Evolutionary conservation across 2,888 invertebrate genomes (phyloP).

Genomic region (Lacanobia oleracea): DNA sequence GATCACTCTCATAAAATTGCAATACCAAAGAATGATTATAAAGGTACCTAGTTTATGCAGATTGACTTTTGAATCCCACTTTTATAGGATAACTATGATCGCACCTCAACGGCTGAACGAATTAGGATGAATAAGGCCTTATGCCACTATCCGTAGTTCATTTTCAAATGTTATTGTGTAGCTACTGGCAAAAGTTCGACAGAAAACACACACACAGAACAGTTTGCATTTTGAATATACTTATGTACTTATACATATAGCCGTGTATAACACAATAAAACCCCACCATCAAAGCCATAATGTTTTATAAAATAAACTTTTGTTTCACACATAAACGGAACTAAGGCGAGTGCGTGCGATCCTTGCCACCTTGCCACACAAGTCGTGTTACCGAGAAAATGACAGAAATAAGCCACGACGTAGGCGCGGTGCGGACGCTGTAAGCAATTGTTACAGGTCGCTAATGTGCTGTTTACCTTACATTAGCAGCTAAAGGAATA

Average conservation of each 20-base stretch:
- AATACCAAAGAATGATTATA: slow-evolving; percentile 6
- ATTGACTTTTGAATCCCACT: slow-evolving; percentile 10
- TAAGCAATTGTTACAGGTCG: slow-evolving; percentile 81
- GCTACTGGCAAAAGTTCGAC: not conserved
- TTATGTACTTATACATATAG: not conserved
- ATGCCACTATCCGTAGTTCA: not conserved
- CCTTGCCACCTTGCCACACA: slow-evolving; percentile 87
- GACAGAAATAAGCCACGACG: slow-evolving; percentile 79
- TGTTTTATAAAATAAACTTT: slow-evolving; percentile 64
- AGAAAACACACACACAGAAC: not conserved
- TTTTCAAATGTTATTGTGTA: not conserved
- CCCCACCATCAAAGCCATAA: slow-evolving; percentile 11
- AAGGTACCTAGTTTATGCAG: not conserved
- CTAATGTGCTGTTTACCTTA: slow-evolving; percentile 86
- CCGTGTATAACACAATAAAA: slow-evolving; percentile 23
- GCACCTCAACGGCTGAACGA: not conserved
- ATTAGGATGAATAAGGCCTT: not conserved
- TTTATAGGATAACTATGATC: not conserved
- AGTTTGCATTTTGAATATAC: not conserved
- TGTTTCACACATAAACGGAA: slow-evolving; percentile 77
- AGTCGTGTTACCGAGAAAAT: slow-evolving; percentile 84
- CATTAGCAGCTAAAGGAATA: slow-evolving; percentile 81
- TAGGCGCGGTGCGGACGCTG: slow-evolving; percentile 74
- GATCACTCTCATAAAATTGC: slow-evolving; percentile 52
- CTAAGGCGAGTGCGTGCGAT: slow-evolving; percentile 74